phyloP scores from a whole-genome alignment of 2,888 invertebrate genomes.

The Drosophila pegasa region DNA sequence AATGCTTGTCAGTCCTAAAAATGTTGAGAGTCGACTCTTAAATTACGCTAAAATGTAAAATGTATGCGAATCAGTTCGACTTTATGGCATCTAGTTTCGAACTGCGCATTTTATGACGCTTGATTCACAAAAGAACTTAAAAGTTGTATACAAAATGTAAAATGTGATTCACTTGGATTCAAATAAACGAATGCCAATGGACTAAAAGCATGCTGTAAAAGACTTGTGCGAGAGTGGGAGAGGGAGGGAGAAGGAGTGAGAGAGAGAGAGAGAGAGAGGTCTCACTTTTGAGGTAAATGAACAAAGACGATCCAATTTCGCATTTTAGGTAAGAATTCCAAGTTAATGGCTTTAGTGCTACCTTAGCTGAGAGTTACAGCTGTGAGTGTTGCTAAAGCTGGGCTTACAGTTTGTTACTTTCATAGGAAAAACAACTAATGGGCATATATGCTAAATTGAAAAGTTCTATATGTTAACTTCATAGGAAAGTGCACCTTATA shows the following conservation, averaged over 20 bases:
- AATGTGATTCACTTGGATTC: neutral
- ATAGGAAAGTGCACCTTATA: too few species aligned
- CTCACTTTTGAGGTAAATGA: neutral
- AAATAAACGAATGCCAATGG: neutral
- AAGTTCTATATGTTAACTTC: too few species aligned
- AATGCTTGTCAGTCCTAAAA: neutral
- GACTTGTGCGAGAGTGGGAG: neutral
- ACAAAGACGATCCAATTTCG: neutral
- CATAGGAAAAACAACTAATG: neutral
- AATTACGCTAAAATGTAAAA: constrained; percentile 14
- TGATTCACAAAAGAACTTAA: neutral
- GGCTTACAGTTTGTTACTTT: neutral
- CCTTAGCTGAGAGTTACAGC: neutral
- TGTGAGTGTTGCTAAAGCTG: neutral
- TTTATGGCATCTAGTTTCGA: constrained; percentile 9
- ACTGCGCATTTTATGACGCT: constrained; percentile 2
- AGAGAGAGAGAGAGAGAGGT: too few species aligned
- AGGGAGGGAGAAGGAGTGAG: too few species aligned
- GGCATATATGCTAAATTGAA: too few species aligned
- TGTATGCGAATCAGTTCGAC: constrained; percentile 8
- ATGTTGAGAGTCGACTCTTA: constrained; percentile 1
- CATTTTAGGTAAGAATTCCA: neutral
- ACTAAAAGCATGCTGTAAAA: neutral
- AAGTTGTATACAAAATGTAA: constrained; percentile 4
- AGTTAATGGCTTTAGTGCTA: neutral